phyloP scores from a whole-genome alignment of 2,797 vertebrate genomes.

The Galaxias olidus region DNA sequence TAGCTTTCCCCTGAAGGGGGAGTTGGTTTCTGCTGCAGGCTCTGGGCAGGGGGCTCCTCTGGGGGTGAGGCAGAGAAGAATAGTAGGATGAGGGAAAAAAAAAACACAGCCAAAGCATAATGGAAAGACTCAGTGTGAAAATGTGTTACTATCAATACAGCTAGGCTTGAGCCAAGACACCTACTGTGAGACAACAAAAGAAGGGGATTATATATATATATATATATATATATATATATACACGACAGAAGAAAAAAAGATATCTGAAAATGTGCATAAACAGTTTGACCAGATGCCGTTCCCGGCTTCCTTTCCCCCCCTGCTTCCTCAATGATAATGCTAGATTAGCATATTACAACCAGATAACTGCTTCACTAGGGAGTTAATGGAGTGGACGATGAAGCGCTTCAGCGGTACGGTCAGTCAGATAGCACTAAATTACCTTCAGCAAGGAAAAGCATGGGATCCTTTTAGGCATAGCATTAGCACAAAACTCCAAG shows the following conservation, averaged over 20 bases:
- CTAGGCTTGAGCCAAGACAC: background rate
- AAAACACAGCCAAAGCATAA: background rate
- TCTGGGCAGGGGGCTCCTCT: slow-evolving; percentile 36
- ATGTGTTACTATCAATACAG: background rate
- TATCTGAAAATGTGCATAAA: too few relatives aligned
- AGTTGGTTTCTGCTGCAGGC: slow-evolving; percentile 40
- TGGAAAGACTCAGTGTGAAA: background rate
- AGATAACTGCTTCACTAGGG: slow-evolving; percentile 2
- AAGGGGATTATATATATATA: background rate
- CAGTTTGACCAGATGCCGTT: background rate
- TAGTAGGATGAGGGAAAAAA: background rate
- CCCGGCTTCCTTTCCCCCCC: background rate
- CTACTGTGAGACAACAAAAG: background rate
- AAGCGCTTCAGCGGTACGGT: slow-evolving; percentile 8
- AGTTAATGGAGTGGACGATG: background rate
- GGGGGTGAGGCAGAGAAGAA: background rate
- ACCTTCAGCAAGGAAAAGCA: slow-evolving; percentile 1
- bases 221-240: too few relatives aligned
- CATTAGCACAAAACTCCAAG: slow-evolving; percentile 24
- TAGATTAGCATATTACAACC: slow-evolving; percentile 5
- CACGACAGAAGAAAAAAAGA: background rate
- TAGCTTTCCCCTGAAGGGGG: slow-evolving; percentile 67
- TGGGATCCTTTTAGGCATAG: too few relatives aligned
- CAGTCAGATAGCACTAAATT: slow-evolving; percentile 3
- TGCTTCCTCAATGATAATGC: slow-evolving; percentile 13